phyloP scores from a whole-genome alignment of 2,113 vertebrate species.

The Syrmaticus mikado region DNA sequence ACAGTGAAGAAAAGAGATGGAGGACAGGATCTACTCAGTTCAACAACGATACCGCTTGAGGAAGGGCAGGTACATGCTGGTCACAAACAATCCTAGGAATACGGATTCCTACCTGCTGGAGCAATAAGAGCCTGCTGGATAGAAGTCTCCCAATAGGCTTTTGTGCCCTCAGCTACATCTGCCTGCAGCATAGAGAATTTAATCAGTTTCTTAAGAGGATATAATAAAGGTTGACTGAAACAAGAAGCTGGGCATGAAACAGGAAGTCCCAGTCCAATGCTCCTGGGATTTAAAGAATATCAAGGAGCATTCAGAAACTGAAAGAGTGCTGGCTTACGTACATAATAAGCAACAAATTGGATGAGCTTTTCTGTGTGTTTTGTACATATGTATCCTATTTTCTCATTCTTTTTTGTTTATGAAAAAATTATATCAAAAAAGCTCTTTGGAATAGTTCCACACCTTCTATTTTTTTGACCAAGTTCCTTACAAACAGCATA shows the following conservation, averaged over 20 bases:
- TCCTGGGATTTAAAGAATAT: neutral
- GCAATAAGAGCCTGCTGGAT: neutral
- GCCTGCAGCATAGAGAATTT: neutral
- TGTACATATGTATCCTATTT: neutral
- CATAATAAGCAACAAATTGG: neutral
- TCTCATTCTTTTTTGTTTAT: neutral
- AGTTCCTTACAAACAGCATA: neutral
- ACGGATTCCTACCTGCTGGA: neutral
- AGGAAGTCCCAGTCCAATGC: neutral
- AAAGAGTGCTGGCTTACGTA: neutral
- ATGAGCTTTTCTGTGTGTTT: neutral
- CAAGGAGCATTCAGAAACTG: neutral
- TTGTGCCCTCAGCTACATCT: neutral
- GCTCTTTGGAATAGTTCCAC: neutral
- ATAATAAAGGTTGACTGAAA: neutral
- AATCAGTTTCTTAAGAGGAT: neutral
- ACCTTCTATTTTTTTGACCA: neutral
- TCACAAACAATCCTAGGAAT: neutral
- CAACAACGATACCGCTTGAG: neutral
- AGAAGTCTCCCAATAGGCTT: neutral
- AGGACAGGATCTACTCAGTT: neutral
- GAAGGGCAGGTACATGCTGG: neutral
- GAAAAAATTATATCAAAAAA: neutral
- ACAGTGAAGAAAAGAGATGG: neutral
- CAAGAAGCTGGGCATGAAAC: neutral